phyloP scores from a whole-genome alignment of 2,888 invertebrate species.

The Callimorpha dominula region DNA sequence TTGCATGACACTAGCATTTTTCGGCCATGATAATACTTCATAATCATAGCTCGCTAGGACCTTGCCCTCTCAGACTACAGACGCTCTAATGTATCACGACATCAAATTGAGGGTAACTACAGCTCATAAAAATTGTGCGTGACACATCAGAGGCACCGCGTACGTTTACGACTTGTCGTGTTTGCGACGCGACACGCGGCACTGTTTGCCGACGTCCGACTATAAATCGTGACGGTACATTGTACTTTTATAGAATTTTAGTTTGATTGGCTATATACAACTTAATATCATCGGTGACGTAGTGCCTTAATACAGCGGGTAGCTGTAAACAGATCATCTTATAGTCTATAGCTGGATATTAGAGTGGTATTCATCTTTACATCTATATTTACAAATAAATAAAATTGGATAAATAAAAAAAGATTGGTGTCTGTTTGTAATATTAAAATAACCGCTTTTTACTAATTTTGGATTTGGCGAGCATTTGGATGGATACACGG shows the following conservation, averaged over 20 bases:
- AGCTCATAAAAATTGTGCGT: conserved; percentile 44
- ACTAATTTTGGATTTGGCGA: too few species aligned
- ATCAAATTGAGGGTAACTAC: conserved; percentile 32
- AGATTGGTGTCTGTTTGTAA: too few species aligned
- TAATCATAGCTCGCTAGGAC: conserved; percentile 16
- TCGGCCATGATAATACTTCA: background rate
- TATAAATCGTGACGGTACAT: background rate
- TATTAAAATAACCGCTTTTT: too few species aligned
- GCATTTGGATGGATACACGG: too few species aligned
- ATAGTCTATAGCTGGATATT: too few species aligned
- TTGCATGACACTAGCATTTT: background rate
- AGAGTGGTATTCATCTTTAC: too few species aligned
- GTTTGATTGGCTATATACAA: background rate
- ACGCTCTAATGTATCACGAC: conserved; percentile 31
- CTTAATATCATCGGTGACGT: background rate
- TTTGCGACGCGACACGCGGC: conserved; percentile 22
- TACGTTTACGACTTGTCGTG: conserved; percentile 36
- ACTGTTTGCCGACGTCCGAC: background rate
- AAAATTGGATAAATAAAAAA: too few species aligned
- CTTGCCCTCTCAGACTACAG: conserved; percentile 22
- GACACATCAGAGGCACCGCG: conserved; percentile 25
- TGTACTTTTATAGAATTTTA: background rate
- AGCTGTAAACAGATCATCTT: too few species aligned
- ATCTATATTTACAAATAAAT: too few species aligned
- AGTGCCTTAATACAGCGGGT: background rate